Conservation (phyloP, 1,140 invertebrate species). For the Bathynomus jamesi region DNA sequence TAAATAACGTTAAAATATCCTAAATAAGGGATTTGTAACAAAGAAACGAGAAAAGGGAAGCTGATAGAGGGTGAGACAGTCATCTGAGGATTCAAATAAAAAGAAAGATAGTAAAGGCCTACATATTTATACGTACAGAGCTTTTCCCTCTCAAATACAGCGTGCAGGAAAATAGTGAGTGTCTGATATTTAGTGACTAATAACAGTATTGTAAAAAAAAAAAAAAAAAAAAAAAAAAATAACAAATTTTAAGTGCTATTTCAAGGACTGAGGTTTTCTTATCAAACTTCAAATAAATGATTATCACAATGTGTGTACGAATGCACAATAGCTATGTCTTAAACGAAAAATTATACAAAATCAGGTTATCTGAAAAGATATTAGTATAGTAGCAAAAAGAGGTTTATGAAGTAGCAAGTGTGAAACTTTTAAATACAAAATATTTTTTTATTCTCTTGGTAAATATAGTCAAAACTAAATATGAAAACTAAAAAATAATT, state of each 20-base stretch:
- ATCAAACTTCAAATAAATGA: neutral
- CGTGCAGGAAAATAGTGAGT: neutral
- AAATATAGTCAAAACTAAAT: too few relatives aligned
- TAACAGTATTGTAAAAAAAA: neutral
- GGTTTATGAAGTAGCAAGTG: too few relatives aligned
- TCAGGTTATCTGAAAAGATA: too few relatives aligned
- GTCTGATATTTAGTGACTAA: neutral
- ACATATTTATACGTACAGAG: neutral
- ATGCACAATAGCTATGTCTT: too few relatives aligned
- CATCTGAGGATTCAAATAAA: neutral
- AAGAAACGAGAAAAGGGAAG: neutral
- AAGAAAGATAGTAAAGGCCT: neutral
- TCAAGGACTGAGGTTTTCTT: neutral
- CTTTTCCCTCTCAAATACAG: neutral
- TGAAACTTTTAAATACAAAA: too few relatives aligned
- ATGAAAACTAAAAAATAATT: too few relatives aligned
- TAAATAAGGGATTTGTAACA: neutral
- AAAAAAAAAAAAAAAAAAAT: neutral
- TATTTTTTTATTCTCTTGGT: too few relatives aligned
- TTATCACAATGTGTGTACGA: neutral
- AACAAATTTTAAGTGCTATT: neutral
- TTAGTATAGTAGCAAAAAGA: too few relatives aligned
- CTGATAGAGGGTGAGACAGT: neutral
- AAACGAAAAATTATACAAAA: too few relatives aligned
- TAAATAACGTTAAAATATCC: neutral